Percentiles rank a stretch among this genome's conserved stretches.
Evolutionary conservation across 2,888 invertebrate species (phyloP).

Genomic region (Ephialtes manifestator): DNA sequence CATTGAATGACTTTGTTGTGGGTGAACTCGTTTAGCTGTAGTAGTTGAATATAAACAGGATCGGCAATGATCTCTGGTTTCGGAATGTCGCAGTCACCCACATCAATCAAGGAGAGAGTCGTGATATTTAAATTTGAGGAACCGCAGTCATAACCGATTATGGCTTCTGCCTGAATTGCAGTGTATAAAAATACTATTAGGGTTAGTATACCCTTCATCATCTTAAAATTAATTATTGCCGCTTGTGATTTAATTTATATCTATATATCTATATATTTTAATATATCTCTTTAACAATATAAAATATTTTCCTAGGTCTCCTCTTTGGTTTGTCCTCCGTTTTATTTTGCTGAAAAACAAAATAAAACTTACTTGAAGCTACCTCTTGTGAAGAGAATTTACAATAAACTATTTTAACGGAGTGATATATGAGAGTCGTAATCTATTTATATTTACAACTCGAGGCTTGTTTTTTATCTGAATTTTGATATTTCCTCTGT

Average conservation of each 20-base stretch:
- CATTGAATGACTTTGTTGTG: slow-evolving; percentile 48
- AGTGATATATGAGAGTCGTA: not conserved
- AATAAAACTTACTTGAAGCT: not conserved
- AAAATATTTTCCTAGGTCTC: too few species aligned
- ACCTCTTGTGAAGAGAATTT: too few species aligned
- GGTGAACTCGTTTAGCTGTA: slow-evolving; percentile 45
- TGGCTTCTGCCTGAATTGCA: not conserved
- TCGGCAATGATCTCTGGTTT: slow-evolving; percentile 8
- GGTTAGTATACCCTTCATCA: not conserved
- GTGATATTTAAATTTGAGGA: slow-evolving; percentile 49
- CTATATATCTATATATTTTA: too few species aligned
- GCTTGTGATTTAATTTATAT: too few species aligned
- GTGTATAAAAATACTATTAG: not conserved
- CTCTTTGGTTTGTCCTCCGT: too few species aligned
- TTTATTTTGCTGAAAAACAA: too few species aligned
- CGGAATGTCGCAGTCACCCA: slow-evolving; percentile 56
- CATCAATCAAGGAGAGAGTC: slow-evolving; percentile 37
- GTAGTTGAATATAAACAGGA: slow-evolving; percentile 39
- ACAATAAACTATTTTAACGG: not conserved
- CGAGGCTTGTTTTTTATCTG: slow-evolving; percentile 31
- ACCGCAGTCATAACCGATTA: slow-evolving; percentile 62
- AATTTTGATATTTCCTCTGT: slow-evolving; percentile 51
- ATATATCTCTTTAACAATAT: too few species aligned
- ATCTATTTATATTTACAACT: not conserved
- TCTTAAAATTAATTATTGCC: not conserved